Base-by-base conservation (phyloP, 2,113 vertebrate genomes). In the Gambusia holbrooki region DNA sequence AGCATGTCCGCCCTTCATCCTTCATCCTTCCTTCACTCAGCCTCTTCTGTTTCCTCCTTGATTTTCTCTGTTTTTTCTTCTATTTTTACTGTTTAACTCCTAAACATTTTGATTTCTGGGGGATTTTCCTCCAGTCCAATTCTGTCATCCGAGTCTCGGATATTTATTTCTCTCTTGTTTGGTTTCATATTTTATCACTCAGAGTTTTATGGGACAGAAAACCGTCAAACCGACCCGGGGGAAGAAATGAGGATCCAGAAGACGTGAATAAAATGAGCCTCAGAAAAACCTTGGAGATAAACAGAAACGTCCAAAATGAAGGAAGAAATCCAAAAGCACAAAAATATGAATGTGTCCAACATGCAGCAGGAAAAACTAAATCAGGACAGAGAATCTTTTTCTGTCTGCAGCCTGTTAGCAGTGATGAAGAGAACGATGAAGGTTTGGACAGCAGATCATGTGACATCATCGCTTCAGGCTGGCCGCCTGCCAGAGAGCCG, bases 131-230 rank as follows among this genome's bases (percentile, higher is more conserved):
- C 9, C n/a, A 51, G 7, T 29, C 8, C 27, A 48, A 68, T 5
- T 42, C 63, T 62, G n/a, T 42, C 5, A 32, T 60, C 54, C 71
- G 66, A 1, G 66, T 42, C 75, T 2, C 22, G 22, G 28, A 62
- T 30, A 60, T 27, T 28, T 0, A 40, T 40, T n/a, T 11, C 35
- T 32, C 29, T 60, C 40, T 0, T 14, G 42, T 45, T 63, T 62
- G 0, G 0, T 76, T 35, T 22, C 32, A 42, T 14, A 54, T 45
- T 45, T 14, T 17, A 28, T 81, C 69, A 76, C 74, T 67, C 72
- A n/a, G 64, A 67, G 64, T 81, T 75, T 67, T 61, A 79, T 79
- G 61, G 73, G 74, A 76, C 22, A 30, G 33, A 42, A 74, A 67
- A 7, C 33, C 8, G 33, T 35, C 33, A 45, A 14, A 17, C 42